These are phyloP conservation scores for Pomacea maculata DNA, from an alignment of 1,140 invertebrate species.

Conservation along the genomic window DNA sequence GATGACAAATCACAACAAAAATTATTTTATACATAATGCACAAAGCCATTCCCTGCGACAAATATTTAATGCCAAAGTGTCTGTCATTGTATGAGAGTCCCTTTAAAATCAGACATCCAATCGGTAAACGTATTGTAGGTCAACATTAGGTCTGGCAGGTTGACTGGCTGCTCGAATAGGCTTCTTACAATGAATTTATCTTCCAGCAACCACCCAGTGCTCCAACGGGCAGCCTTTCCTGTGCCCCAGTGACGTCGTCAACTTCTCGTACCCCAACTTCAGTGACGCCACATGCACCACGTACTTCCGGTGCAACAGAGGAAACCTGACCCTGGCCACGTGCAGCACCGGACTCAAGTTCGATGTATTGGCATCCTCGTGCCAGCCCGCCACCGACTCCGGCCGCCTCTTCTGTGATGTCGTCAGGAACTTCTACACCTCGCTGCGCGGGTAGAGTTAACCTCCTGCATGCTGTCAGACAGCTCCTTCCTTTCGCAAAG, in stretches of 20 bases:
- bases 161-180: not conserved
- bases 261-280: not conserved
- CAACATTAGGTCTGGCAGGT: not conserved
- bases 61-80: too few relatives aligned
- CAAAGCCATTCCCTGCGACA: too few relatives aligned
- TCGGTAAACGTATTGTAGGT: not conserved
- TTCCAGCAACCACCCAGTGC: not conserved
- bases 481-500: not conserved
- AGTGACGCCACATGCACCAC: not conserved
- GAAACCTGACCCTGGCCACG: not conserved
- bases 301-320: not conserved
- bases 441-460: not conserved
- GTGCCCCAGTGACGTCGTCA: not conserved
- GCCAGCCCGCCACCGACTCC: not conserved
- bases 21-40: too few relatives aligned
- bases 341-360: not conserved
- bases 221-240: not conserved
- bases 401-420: slow-evolving; percentile 1
- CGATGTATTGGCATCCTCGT: not conserved
- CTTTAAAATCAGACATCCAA: not conserved
- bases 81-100: too few relatives aligned
- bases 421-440: not conserved
- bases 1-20: too few relatives aligned
- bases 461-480: not conserved
- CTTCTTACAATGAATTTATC: not conserved